Evolutionary conservation across 2,797 vertebrate species (phyloP), one percentile per base, ranked within the genome.

Genomic region (Coendou prehensilis): DNA sequence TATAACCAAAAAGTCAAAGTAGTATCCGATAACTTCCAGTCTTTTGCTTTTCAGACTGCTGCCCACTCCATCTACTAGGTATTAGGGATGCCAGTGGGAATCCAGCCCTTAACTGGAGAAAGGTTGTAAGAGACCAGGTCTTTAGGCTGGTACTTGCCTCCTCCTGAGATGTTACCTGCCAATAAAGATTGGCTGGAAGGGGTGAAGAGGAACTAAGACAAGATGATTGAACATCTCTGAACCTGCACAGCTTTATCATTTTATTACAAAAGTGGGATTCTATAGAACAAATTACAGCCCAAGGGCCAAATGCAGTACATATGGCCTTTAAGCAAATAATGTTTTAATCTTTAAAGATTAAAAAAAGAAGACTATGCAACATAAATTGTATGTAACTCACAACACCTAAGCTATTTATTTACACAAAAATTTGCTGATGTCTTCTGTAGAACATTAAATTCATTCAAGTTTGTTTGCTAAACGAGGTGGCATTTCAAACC

Each of bases 331-430:
- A 75, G 30, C 37, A 83, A 93, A 95, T 30, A 71, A 47, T 15
- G 23, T 63, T 94, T 69, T 64, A 8, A 63, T 94, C 83, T 93
- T 88, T 81, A 95, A 95, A 92, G 69, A 10, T 93, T 84, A n/a
- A n/a, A 64, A 67, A 37, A 7, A 1, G n/a, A 81, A 73, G 26
- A 88, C 54, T 71, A 18, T 79, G 2, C 14, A 30, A 50, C 56
- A 61, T 57, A 93, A 54, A 87, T 63, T 87, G 3, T 56, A 22
- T 33, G 1, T 92, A 6, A 37, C 17, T 92, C 54, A 82, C 73
- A 80, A 82, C 75, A 45, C 15, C 23, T 87, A 71, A 96, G 84
- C 50, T 79, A 79, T 61, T 92, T 85, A 84, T 69, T 87, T 20
- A 30, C 50, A 75, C 67, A 45, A 88, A 95, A 87, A 61, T 28